Percentiles rank a stretch among this genome's conserved stretches.
Evolutionary conservation across 1,140 invertebrate species (phyloP).

Genomic region (Cheumatopsyche charites): DNA sequence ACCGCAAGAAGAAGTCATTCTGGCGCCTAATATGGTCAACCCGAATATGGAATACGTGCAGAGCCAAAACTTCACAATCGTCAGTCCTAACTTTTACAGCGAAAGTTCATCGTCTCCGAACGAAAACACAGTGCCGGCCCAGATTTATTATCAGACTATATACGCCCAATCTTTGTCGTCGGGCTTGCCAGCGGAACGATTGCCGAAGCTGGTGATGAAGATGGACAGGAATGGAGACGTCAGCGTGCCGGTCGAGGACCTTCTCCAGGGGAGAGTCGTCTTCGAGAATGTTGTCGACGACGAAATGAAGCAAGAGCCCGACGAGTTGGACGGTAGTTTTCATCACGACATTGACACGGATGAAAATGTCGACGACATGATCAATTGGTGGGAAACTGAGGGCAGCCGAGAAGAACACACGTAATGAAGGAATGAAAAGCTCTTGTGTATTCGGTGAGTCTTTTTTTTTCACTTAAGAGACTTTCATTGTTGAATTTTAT

Average conservation of each 20-base stretch:
- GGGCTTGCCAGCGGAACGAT: neutral
- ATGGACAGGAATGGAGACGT: neutral
- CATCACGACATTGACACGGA: slow-evolving; percentile 33
- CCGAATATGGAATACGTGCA: slow-evolving; percentile 57
- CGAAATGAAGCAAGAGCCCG: slow-evolving; percentile 42
- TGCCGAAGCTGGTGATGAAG: neutral
- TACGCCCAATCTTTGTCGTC: neutral
- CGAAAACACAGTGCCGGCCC: slow-evolving; percentile 9
- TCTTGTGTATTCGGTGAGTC: neutral
- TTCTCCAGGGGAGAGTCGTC: slow-evolving; percentile 22
- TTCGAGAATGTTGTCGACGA: slow-evolving; percentile 24
- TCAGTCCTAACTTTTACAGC: slow-evolving; percentile 44
- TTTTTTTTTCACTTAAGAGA: neutral
- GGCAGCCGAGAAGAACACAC: slow-evolving; percentile 14
- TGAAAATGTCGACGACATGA: slow-evolving; percentile 44
- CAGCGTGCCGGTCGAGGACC: neutral
- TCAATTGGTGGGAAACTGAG: slow-evolving; percentile 45
- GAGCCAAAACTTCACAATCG: slow-evolving; percentile 54
- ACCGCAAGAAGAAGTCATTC: slow-evolving; percentile 54
- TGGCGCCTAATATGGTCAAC: slow-evolving; percentile 54
- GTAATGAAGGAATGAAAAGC: neutral
- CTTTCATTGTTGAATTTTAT: too few relatives aligned
- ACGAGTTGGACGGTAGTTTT: slow-evolving; percentile 36
- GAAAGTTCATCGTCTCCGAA: slow-evolving; percentile 45
- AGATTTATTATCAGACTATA: slow-evolving; percentile 13